Evolutionary conservation across 2,113 vertebrate species (phyloP).

Genomic region (Takifugu flavidus): DNA sequence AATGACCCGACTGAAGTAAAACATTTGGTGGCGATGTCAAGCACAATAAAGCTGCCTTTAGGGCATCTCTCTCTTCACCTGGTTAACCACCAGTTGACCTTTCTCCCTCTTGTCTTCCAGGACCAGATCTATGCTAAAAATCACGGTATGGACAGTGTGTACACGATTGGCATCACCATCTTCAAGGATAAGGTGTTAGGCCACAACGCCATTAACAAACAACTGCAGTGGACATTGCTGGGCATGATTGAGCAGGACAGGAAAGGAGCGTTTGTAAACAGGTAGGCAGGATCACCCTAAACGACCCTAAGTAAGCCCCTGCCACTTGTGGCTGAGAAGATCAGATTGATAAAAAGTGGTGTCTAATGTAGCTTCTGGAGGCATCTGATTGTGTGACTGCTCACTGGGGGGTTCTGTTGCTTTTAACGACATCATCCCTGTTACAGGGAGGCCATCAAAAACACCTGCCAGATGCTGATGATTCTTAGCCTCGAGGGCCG

Average conservation of each 20-base stretch:
- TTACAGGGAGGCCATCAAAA: constrained; percentile 90
- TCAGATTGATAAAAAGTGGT: too few relatives aligned
- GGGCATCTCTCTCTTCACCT: too few relatives aligned
- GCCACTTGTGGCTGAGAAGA: too few relatives aligned
- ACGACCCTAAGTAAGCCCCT: too few relatives aligned
- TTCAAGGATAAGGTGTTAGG: constrained; percentile 97
- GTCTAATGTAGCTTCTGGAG: too few relatives aligned
- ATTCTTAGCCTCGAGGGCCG: constrained; percentile 94
- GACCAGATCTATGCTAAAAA: constrained; percentile 93
- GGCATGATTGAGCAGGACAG: constrained; percentile 97
- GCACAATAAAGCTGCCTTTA: too few relatives aligned
- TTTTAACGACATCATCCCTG: constrained; percentile 18
- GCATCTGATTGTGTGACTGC: too few relatives aligned
- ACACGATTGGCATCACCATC: constrained; percentile 96
- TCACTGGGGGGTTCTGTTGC: background rate
- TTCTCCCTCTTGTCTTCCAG: constrained; percentile 28
- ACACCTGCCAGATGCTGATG: constrained; percentile 99
- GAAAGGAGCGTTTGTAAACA: constrained; percentile 95
- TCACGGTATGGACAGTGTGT: constrained; percentile 97
- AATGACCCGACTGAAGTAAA: too few relatives aligned
- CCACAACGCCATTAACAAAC: constrained; percentile 92
- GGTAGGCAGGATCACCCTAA: constrained; percentile 65
- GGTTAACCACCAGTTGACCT: background rate
- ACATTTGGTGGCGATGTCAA: too few relatives aligned
- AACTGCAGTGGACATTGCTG: constrained; percentile 89